phyloP scores from a whole-genome alignment of 2,888 invertebrate species.

The Aphrophora alni region DNA sequence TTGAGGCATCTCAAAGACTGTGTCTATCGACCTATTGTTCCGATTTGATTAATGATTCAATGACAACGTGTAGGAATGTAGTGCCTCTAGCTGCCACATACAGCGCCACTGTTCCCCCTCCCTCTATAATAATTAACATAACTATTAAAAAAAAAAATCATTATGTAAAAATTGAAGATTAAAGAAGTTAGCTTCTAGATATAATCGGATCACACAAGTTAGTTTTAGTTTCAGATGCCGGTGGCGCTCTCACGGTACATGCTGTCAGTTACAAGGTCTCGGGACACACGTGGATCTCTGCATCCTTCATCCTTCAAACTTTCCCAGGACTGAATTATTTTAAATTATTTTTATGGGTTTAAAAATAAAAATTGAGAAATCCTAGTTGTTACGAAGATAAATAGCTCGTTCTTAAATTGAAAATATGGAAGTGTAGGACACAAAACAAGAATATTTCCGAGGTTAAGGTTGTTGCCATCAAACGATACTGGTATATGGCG shows the following conservation, averaged over 20 bases:
- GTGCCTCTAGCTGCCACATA: slow-evolving; percentile 20
- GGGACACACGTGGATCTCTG: too few relatives aligned
- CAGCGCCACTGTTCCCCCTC: slow-evolving; percentile 11
- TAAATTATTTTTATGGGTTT: too few relatives aligned
- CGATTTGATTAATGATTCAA: slow-evolving; percentile 13
- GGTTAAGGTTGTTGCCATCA: too few relatives aligned
- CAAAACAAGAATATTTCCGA: too few relatives aligned
- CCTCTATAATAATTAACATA: slow-evolving; percentile 18
- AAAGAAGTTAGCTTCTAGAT: background rate
- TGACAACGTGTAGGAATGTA: slow-evolving; percentile 11
- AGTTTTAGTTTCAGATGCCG: background rate
- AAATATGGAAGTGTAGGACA: too few relatives aligned
- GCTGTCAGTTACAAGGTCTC: background rate
- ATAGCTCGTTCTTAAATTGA: too few relatives aligned
- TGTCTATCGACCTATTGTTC: slow-evolving; percentile 10
- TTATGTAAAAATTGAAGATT: slow-evolving; percentile 6
- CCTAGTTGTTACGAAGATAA: too few relatives aligned
- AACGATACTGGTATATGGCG: too few relatives aligned
- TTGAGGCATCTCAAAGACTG: too few relatives aligned
- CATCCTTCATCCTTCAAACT: too few relatives aligned
- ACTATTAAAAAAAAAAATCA: slow-evolving; percentile 1
- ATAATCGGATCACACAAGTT: background rate
- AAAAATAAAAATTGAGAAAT: too few relatives aligned
- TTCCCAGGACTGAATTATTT: too few relatives aligned
- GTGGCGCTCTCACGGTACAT: background rate